Evolutionary conservation across 1,140 invertebrate species (phyloP).

Genomic region (Nephotettix cincticeps): DNA sequence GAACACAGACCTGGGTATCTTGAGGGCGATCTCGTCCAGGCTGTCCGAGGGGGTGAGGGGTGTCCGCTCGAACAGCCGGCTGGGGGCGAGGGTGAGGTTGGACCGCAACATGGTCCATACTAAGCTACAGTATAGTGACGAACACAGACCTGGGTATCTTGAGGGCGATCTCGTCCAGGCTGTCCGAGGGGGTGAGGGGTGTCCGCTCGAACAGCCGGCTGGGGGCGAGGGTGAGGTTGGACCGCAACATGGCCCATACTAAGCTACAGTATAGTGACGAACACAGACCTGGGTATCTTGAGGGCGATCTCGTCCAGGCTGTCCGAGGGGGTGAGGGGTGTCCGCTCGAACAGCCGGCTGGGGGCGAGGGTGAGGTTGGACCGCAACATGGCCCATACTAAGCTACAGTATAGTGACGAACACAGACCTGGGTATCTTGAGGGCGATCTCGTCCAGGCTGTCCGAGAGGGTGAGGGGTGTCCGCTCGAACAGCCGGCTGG

Average conservation of each 20-base stretch:
- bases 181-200: constrained; percentile 81
- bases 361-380: constrained; percentile 63
- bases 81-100: constrained; percentile 65
- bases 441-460: constrained; percentile 86
- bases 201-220: constrained; percentile 79
- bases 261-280: background rate
- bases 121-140: background rate
- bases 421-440: constrained; percentile 85
- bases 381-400: background rate
- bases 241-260: background rate
- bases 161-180: constrained; percentile 85
- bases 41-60: constrained; percentile 82
- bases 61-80: constrained; percentile 78
- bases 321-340: constrained; percentile 81
- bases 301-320: constrained; percentile 88
- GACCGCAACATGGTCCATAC: constrained; percentile 27
- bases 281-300: constrained; percentile 82
- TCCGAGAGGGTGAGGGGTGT: constrained; percentile 82
- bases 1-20: constrained; percentile 94
- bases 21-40: constrained; percentile 86
- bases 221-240: constrained; percentile 63
- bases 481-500: constrained; percentile 77
- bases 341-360: constrained; percentile 76
- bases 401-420: background rate
- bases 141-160: constrained; percentile 82